Conservation (phyloP, 1,140 invertebrate genomes). For the Rhagoletis zephyria region DNA sequence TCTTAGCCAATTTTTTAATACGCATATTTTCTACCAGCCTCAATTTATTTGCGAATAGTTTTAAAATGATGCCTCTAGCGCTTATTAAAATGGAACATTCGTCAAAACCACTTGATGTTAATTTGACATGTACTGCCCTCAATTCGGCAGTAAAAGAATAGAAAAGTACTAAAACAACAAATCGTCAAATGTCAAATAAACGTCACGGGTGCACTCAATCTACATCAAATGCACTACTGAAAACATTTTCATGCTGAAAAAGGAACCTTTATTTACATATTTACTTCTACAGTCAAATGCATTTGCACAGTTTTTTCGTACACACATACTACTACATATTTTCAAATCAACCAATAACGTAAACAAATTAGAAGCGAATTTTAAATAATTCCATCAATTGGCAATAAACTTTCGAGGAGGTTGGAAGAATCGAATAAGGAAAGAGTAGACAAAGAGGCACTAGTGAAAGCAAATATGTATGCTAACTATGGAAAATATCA, state of each 20-base stretch:
- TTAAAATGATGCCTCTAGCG: background rate
- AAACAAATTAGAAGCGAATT: background rate
- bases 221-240: background rate
- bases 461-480: too few species aligned
- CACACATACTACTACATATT: too few species aligned
- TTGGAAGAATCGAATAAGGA: background rate
- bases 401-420: background rate
- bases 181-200: constrained; percentile 12
- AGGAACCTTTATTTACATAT: too few species aligned
- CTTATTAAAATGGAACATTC: background rate
- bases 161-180: background rate
- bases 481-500: too few species aligned
- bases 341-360: background rate
- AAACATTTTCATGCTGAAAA: too few species aligned
- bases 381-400: background rate
- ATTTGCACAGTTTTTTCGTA: too few species aligned
- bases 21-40: background rate
- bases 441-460: too few species aligned
- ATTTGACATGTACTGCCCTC: background rate
- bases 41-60: background rate
- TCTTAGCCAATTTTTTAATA: background rate
- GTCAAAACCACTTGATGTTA: constrained; percentile 19
- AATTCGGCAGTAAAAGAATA: background rate
- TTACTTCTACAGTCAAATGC: too few species aligned
- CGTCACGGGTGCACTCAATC: constrained; percentile 24